Evolutionary conservation across 2,797 vertebrate genomes (phyloP).

Genomic region (Rallus crepitans): DNA sequence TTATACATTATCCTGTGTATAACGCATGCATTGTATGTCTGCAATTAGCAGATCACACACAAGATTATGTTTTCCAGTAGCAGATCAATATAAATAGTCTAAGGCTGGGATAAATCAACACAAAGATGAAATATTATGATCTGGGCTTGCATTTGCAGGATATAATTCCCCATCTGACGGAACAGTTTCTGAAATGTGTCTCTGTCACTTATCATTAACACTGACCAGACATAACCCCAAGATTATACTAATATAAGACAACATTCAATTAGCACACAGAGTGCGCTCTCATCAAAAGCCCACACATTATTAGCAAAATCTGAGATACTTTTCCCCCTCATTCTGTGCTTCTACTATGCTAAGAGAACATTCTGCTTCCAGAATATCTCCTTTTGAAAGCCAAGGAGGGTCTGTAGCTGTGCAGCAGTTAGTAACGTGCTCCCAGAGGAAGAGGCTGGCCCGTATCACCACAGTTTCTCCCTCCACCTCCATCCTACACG

Average conservation of each 20-base stretch:
- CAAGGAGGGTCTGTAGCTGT: not conserved
- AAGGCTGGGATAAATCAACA: slow-evolving; percentile 26
- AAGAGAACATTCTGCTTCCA: fast-evolving
- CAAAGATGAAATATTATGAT: slow-evolving; percentile 40
- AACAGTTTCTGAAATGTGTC: not conserved
- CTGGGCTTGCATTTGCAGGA: not conserved
- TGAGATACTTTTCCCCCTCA: fast-evolving
- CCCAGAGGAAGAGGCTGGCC: not conserved
- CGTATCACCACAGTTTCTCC: not conserved
- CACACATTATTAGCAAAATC: not conserved
- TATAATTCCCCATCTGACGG: slow-evolving; percentile 31
- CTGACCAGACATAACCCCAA: slow-evolving; percentile 43
- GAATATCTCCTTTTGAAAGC: not conserved
- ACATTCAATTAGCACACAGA: slow-evolving; percentile 53
- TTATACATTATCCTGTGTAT: not conserved
- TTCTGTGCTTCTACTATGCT: not conserved
- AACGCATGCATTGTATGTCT: not conserved
- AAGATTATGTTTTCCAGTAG: not conserved
- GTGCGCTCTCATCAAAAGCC: slow-evolving; percentile 9
- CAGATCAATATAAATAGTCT: not conserved
- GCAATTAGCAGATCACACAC: not conserved
- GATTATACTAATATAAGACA: slow-evolving; percentile 47
- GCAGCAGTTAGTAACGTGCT: fast-evolving
- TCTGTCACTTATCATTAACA: slow-evolving; percentile 55
- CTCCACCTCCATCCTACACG: not conserved